These are phyloP conservation scores for Drosophila triauraria DNA, from an alignment of 1,140 invertebrate genomes.

Conservation along the genomic window DNA sequence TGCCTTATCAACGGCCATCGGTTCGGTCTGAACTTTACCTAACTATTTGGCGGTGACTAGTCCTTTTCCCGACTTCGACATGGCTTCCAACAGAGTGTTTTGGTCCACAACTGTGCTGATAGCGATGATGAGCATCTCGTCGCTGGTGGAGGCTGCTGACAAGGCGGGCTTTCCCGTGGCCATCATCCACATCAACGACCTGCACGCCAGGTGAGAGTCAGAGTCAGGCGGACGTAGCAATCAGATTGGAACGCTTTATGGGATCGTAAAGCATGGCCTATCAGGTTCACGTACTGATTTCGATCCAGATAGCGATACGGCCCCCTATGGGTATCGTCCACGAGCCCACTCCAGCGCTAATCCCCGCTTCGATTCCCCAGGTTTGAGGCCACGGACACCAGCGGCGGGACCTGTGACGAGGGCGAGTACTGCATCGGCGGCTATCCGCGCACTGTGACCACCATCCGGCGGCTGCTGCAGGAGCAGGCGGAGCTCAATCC, in stretches of 20 bases:
- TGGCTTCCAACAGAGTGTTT: background rate
- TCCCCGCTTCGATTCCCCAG: constrained; percentile 79
- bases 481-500: constrained; percentile 87
- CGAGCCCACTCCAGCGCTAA: constrained; percentile 20
- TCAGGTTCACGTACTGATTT: constrained; percentile 22
- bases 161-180: constrained; percentile 88
- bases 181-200: constrained; percentile 92
- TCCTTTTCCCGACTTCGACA: background rate
- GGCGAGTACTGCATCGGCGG: constrained; percentile 89
- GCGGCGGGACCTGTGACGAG: constrained; percentile 87
- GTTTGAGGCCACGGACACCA: constrained; percentile 89
- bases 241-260: constrained; percentile 24
- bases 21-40: constrained; percentile 24
- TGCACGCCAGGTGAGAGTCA: constrained; percentile 89
- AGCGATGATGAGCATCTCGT: background rate
- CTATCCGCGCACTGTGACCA: constrained; percentile 89
- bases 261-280: constrained; percentile 23
- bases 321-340: background rate
- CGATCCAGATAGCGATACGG: constrained; percentile 39
- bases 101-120: constrained; percentile 2
- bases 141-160: constrained; percentile 35
- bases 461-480: constrained; percentile 86
- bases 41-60: background rate
- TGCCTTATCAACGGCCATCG: constrained; percentile 85
- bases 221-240: background rate